Percentiles rank a stretch among this genome's conserved stretches.
Evolutionary conservation across 2,113 vertebrate species (phyloP).

Genomic region (Colius striatus): DNA sequence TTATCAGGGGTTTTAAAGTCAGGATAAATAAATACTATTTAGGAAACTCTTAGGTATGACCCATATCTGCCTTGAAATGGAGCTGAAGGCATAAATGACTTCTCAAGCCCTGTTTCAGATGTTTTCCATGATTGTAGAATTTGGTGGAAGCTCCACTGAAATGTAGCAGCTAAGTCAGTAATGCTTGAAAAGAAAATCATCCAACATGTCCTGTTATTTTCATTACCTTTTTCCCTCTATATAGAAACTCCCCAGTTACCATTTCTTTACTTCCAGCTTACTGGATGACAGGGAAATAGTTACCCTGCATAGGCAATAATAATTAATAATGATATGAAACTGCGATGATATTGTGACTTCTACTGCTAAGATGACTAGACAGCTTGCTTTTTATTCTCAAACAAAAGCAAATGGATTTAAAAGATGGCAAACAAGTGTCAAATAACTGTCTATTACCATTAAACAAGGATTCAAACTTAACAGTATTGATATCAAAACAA

Average conservation of each 20-base stretch:
- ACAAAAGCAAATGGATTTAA: neutral
- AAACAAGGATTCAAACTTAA: neutral
- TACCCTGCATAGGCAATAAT: neutral
- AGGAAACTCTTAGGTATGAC: neutral
- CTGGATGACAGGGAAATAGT: neutral
- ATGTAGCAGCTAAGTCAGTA: neutral
- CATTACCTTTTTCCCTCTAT: neutral
- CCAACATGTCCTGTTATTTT: neutral
- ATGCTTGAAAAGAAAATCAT: neutral
- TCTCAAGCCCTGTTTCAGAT: neutral
- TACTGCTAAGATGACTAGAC: neutral
- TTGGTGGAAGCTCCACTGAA: neutral
- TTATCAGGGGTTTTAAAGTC: neutral
- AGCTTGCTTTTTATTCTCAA: neutral
- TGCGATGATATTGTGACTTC: neutral
- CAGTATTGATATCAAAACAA: neutral
- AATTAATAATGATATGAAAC: neutral
- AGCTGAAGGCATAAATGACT: neutral
- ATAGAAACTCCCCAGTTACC: neutral
- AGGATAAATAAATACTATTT: neutral
- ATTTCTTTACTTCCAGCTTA: neutral
- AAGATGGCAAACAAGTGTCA: neutral
- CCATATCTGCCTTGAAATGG: neutral
- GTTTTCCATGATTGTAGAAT: neutral
- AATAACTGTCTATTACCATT: neutral